phyloP scores from a whole-genome alignment of 2,888 invertebrate genomes.

The Parnassius mnemosyne region DNA sequence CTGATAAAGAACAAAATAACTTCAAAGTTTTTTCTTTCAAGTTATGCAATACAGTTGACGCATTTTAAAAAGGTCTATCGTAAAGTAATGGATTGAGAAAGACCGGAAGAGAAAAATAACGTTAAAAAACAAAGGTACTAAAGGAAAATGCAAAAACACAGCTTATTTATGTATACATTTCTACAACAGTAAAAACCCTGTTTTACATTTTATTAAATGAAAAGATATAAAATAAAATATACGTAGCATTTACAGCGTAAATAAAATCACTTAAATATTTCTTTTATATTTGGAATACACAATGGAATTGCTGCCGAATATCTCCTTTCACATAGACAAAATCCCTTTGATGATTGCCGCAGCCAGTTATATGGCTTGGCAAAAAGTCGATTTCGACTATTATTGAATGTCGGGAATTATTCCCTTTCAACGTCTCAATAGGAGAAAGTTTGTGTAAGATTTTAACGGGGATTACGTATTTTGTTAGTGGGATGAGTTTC shows the following conservation, averaged over 20 bases:
- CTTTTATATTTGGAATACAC: conserved; percentile 2
- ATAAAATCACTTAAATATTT: conserved; percentile 3
- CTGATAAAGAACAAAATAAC: no score
- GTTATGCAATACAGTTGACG: no score
- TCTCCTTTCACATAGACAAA: conserved; percentile 15
- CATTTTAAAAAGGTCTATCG: no score
- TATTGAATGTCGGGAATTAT: conserved; percentile 15
- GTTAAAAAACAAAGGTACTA: no score
- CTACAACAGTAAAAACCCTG: neutral
- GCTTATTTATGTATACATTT: neutral
- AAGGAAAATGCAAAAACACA: no score
- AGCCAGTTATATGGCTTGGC: conserved; percentile 8
- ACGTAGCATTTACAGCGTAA: neutral
- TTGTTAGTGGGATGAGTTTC: conserved; percentile 8
- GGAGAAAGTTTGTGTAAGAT: conserved; percentile 7
- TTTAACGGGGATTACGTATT: conserved; percentile 13
- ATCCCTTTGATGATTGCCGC: conserved; percentile 13
- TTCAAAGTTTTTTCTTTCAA: no score
- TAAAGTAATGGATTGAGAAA: no score
- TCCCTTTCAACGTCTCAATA: conserved; percentile 8
- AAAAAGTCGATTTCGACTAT: conserved; percentile 14
- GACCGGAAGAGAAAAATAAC: no score
- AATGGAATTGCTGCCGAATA: conserved; percentile 16
- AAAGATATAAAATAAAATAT: neutral
- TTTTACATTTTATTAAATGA: neutral